A percentile compares a stretch with the other conserved stretches of the same genome.
These are phyloP conservation scores for Adrianichthys oophorus DNA, from an alignment of 2,797 vertebrate species.

Conservation along the genomic window DNA sequence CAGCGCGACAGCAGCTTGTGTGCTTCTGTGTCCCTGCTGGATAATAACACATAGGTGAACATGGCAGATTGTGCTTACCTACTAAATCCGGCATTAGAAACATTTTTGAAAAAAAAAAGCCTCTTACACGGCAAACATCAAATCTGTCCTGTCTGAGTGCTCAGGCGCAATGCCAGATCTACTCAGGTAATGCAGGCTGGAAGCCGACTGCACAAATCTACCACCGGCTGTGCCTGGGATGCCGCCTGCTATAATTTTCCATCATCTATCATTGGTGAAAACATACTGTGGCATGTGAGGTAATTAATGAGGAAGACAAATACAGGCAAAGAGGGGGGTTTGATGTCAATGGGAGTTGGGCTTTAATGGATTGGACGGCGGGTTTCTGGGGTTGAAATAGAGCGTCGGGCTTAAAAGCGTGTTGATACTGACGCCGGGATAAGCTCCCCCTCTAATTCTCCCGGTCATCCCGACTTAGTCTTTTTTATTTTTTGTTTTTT, in stretches of 20 bases:
- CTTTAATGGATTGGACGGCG: constrained; percentile 67
- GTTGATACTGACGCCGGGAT: constrained; percentile 66
- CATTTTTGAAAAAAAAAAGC: constrained; percentile 65
- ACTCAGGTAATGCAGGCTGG: constrained; percentile 76
- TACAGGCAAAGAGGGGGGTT: constrained; percentile 60
- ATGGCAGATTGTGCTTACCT: constrained; percentile 77
- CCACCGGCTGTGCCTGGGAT: constrained; percentile 67
- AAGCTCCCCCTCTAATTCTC: constrained; percentile 68
- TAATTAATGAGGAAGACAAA: constrained; percentile 79
- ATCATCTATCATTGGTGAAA: constrained; percentile 74
- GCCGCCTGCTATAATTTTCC: constrained; percentile 61
- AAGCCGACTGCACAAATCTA: constrained; percentile 70
- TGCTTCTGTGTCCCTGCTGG: constrained; percentile 45
- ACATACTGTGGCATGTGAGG: constrained; percentile 69
- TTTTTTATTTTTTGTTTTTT: too few relatives aligned
- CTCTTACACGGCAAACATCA: constrained; percentile 76
- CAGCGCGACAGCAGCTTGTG: not conserved
- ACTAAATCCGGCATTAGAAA: constrained; percentile 78
- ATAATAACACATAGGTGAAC: constrained; percentile 73
- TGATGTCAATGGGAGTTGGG: constrained; percentile 57
- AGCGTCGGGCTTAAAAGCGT: constrained; percentile 56
- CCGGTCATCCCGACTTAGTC: constrained; percentile 46
- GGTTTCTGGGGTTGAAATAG: constrained; percentile 63
- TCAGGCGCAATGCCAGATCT: constrained; percentile 72
- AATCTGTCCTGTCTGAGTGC: constrained; percentile 73